phyloP scores from a whole-genome alignment of 2,797 vertebrate species.

The Numenius phaeopus region DNA sequence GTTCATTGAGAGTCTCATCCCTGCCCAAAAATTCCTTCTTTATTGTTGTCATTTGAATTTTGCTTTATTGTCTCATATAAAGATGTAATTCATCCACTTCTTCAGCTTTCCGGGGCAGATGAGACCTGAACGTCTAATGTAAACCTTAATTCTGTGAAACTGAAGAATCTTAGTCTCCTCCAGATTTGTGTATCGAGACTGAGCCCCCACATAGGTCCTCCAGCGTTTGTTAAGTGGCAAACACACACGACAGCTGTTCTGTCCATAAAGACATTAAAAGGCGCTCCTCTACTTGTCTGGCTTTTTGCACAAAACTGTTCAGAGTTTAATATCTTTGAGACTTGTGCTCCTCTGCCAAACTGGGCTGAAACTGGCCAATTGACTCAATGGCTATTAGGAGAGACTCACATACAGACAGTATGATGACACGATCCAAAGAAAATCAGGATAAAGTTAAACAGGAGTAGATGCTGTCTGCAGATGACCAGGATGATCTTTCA shows the following conservation, averaged over 20 bases:
- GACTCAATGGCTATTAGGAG: background rate
- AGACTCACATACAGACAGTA: background rate
- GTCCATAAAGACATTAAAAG: background rate
- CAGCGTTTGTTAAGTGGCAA: background rate
- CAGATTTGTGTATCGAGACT: background rate
- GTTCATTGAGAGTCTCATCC: background rate
- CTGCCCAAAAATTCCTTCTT: background rate
- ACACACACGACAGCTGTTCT: background rate
- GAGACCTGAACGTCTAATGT: background rate
- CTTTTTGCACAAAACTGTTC: background rate
- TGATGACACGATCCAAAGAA: background rate
- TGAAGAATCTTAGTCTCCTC: background rate
- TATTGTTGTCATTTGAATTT: background rate
- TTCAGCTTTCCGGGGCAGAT: background rate
- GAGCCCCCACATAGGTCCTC: background rate
- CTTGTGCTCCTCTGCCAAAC: background rate
- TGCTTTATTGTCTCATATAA: background rate
- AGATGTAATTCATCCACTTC: background rate
- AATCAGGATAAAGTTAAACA: background rate
- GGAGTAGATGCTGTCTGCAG: background rate
- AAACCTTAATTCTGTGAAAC: background rate
- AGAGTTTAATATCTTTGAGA: background rate
- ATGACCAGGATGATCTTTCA: background rate
- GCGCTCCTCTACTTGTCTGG: background rate
- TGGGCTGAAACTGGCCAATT: background rate